Evolutionary conservation across 2,797 vertebrate genomes (phyloP).

Genomic region (Argya squamiceps): DNA sequence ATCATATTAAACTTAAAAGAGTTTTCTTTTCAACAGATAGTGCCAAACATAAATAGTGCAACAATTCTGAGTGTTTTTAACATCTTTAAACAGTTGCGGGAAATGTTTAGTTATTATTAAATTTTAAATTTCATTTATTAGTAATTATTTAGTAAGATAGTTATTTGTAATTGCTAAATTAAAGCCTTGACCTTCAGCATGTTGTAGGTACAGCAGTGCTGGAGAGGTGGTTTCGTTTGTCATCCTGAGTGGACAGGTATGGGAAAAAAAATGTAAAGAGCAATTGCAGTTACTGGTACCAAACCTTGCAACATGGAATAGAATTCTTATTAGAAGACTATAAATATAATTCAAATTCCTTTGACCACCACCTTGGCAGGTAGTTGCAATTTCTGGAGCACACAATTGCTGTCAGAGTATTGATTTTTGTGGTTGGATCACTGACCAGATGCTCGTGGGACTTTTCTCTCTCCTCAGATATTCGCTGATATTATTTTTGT

Average conservation of each 20-base stretch:
- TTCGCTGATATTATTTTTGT: not conserved
- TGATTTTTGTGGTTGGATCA: conserved; percentile 29
- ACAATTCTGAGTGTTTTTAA: not conserved
- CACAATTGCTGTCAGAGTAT: not conserved
- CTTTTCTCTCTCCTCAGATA: not conserved
- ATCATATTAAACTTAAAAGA: not conserved
- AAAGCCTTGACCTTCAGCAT: not conserved
- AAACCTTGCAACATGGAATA: not conserved
- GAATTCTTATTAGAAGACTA: not conserved
- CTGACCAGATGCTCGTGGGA: not conserved
- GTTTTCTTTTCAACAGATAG: not conserved
- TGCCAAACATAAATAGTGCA: not conserved
- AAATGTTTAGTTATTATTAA: not conserved
- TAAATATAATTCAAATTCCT: not conserved
- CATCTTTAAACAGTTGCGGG: not conserved
- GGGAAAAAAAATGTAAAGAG: not conserved
- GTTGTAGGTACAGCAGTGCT: not conserved
- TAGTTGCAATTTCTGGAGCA: not conserved
- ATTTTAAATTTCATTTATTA: too few relatives aligned
- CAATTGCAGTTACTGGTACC: not conserved
- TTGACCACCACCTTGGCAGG: not conserved
- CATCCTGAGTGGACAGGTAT: not conserved
- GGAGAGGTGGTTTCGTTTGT: not conserved
- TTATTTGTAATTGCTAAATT: not conserved
- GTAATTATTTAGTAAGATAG: too few relatives aligned